These are phyloP conservation scores for Cyaniris semiargus DNA, from an alignment of 2,888 invertebrate species.

Conservation along the genomic window DNA sequence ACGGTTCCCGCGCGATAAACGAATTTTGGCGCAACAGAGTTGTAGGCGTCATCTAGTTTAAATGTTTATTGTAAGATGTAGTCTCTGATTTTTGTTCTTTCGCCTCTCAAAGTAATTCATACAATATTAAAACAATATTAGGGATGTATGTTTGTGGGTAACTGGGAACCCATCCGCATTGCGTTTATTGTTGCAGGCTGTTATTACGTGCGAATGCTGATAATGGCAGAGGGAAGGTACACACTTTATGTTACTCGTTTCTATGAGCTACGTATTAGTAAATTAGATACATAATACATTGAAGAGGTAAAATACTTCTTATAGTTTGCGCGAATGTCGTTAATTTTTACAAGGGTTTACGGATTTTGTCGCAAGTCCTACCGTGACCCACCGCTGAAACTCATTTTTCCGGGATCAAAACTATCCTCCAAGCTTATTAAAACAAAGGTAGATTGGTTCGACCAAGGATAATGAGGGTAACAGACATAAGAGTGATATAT, in stretches of 20 bases:
- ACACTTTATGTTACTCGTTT: constrained; percentile 27
- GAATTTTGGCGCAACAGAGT: too few species aligned
- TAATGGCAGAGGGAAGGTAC: constrained; percentile 33
- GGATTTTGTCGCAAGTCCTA: too few species aligned
- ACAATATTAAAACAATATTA: constrained; percentile 16
- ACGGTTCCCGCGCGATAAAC: too few species aligned
- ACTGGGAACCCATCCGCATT: constrained; percentile 26
- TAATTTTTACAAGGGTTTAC: too few species aligned
- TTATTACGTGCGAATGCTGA: constrained; percentile 34
- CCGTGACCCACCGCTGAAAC: too few species aligned
- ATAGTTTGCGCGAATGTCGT: not conserved
- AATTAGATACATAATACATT: not conserved
- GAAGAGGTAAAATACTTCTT: too few species aligned
- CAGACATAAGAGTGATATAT: too few species aligned
- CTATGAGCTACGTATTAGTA: not conserved
- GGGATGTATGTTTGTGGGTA: not conserved
- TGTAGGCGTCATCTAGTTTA: too few species aligned
- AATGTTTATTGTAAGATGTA: not conserved
- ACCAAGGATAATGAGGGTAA: too few species aligned
- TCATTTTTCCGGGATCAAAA: too few species aligned
- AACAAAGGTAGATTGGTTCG: too few species aligned
- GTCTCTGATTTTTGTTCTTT: not conserved
- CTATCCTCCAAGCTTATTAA: too few species aligned
- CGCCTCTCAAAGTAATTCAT: not conserved
- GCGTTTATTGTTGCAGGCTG: constrained; percentile 35